Evolutionary conservation across 2,113 vertebrate species (phyloP).

Genomic region (Hippocampus comes): DNA sequence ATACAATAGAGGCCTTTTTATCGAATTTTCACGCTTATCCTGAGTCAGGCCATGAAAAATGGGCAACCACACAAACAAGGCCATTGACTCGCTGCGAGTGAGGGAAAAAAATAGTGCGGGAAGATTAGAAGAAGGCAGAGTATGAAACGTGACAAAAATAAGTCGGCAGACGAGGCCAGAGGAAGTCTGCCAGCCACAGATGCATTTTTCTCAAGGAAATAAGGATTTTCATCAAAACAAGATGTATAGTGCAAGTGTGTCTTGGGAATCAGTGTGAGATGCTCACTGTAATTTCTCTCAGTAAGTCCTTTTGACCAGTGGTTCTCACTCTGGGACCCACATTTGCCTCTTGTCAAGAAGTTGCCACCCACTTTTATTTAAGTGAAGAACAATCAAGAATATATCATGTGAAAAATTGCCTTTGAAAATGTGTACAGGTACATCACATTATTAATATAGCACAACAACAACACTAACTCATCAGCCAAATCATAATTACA

Average conservation of each 20-base stretch:
- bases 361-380: no score
- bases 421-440: no score
- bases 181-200: slow-evolving; percentile 30
- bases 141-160: slow-evolving; percentile 41
- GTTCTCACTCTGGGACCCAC: background rate
- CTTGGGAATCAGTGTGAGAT: background rate
- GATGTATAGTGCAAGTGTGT: slow-evolving; percentile 7
- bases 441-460: no score
- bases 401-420: no score
- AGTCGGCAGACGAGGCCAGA: slow-evolving; percentile 43
- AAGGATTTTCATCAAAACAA: slow-evolving; percentile 28
- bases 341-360: no score
- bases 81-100: slow-evolving; percentile 58
- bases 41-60: slow-evolving; percentile 66
- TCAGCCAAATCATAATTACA: no score
- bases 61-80: slow-evolving; percentile 71
- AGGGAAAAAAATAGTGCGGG: slow-evolving; percentile 8
- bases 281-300: slow-evolving; percentile 2
- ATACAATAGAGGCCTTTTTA: slow-evolving; percentile 74
- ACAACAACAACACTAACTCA: no score
- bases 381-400: no score
- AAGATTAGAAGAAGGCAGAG: slow-evolving; percentile 43
- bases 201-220: slow-evolving; percentile 35
- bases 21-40: slow-evolving; percentile 54
- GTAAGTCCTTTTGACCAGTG: background rate